phyloP scores from a whole-genome alignment of 2,113 vertebrate species.

The Tenebrosternarchus preto region DNA sequence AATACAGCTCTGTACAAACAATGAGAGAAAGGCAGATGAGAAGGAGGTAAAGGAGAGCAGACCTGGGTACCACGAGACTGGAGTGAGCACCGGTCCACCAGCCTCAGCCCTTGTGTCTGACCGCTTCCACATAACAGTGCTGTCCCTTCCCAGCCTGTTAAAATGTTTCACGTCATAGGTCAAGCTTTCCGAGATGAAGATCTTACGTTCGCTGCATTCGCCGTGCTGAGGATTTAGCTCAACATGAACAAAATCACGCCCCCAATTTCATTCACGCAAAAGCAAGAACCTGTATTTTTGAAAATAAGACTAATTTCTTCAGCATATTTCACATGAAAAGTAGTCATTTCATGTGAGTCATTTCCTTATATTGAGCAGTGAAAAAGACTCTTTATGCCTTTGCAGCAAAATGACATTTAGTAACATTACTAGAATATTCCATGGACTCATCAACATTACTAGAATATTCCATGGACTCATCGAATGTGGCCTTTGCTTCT shows the following conservation, averaged over 20 bases:
- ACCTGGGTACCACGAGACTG: neutral
- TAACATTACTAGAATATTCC: too few relatives aligned
- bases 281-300: neutral
- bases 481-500: neutral
- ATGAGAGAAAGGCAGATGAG: constrained; percentile 7
- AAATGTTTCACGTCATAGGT: constrained; percentile 17
- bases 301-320: neutral
- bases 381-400: neutral
- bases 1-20: constrained; percentile 36
- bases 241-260: neutral
- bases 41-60: neutral
- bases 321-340: neutral
- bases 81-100: constrained; percentile 1
- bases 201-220: constrained; percentile 7
- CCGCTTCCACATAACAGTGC: constrained; percentile 18
- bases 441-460: neutral
- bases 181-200: constrained; percentile 35
- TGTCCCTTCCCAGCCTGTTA: constrained; percentile 9
- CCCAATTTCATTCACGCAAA: neutral
- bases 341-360: neutral
- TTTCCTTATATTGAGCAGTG: neutral
- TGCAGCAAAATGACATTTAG: neutral
- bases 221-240: neutral
- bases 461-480: neutral
- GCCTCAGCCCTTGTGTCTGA: constrained; percentile 12